A percentile compares a stretch with the other conserved stretches of the same genome.
phyloP scores from a whole-genome alignment of 2,888 invertebrate species.

The Andrena praecox region DNA sequence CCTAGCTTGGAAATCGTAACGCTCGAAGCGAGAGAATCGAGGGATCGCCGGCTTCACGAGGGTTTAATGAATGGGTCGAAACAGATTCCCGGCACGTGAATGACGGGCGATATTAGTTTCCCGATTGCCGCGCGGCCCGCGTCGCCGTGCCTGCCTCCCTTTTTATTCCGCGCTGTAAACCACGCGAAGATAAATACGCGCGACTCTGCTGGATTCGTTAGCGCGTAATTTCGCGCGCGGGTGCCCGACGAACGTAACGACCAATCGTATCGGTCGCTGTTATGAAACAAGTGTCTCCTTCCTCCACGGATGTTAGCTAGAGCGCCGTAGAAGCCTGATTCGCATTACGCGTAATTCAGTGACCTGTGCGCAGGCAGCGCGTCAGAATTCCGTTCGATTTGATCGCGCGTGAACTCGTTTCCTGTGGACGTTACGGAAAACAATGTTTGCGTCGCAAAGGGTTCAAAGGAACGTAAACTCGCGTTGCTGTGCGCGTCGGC shows the following conservation, averaged over 20 bases:
- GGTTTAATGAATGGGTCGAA: constrained; percentile 30
- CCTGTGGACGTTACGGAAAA: not conserved
- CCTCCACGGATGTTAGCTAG: no score
- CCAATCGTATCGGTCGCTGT: no score
- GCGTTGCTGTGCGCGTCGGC: not conserved
- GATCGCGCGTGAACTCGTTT: not conserved
- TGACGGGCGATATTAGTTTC: constrained; percentile 42
- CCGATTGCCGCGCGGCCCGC: constrained; percentile 25
- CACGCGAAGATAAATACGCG: not conserved
- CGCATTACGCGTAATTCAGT: constrained; percentile 12
- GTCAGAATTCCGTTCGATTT: not conserved
- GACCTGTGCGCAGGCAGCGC: not conserved
- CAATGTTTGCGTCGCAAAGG: not conserved
- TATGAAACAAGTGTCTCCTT: no score
- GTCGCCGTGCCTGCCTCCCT: not conserved
- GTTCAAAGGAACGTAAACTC: constrained; percentile 3
- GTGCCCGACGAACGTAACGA: no score
- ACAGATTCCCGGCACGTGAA: constrained; percentile 27
- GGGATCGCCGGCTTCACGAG: not conserved
- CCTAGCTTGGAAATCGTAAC: not conserved
- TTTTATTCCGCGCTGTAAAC: constrained; percentile 5
- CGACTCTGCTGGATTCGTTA: not conserved
- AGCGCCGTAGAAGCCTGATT: not conserved
- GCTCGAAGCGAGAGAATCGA: not conserved
- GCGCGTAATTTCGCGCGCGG: not conserved